These are phyloP conservation scores for Epirrita christyi DNA, from an alignment of 2,888 invertebrate genomes.

Conservation along the genomic window DNA sequence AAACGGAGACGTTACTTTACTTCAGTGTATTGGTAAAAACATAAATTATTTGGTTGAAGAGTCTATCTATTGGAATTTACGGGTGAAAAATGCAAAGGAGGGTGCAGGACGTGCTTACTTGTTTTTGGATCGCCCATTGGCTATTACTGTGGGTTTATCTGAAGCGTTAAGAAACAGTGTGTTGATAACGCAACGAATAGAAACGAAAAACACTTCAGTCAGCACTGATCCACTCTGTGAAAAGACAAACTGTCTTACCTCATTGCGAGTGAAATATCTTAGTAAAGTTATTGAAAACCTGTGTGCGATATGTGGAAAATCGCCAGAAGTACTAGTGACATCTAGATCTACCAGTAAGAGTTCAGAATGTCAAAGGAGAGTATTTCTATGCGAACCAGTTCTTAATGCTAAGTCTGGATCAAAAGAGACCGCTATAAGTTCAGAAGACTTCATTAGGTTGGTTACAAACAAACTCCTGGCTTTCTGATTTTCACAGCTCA, in stretches of 20 bases:
- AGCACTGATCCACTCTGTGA: constrained; percentile 55
- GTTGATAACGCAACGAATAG: constrained; percentile 48
- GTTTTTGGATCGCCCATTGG: constrained; percentile 75
- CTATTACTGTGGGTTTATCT: constrained; percentile 56
- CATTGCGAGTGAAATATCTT: constrained; percentile 61
- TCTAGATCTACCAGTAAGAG: constrained; percentile 67
- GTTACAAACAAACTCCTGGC: neutral
- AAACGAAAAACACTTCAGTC: constrained; percentile 38
- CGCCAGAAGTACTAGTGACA: constrained; percentile 53
- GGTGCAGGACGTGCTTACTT: constrained; percentile 77
- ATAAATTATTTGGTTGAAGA: constrained; percentile 61
- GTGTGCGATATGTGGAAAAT: constrained; percentile 44
- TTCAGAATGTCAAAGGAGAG: constrained; percentile 42
- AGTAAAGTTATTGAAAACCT: constrained; percentile 60
- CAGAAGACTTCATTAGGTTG: constrained; percentile 82
- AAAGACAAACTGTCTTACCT: constrained; percentile 55
- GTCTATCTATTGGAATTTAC: constrained; percentile 78
- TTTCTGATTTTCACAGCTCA: no score
- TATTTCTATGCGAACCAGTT: constrained; percentile 85
- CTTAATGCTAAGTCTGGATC: constrained; percentile 81
- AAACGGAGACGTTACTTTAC: constrained; percentile 44
- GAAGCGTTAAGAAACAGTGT: constrained; percentile 52
- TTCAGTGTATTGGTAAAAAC: constrained; percentile 59
- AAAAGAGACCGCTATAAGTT: constrained; percentile 77
- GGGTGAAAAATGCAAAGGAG: constrained; percentile 66